Percentiles rank a stretch among this genome's conserved stretches.
These are phyloP conservation scores for Oryctolagus cuniculus DNA, from an alignment of 2,113 vertebrate genomes.

Conservation along the genomic window DNA sequence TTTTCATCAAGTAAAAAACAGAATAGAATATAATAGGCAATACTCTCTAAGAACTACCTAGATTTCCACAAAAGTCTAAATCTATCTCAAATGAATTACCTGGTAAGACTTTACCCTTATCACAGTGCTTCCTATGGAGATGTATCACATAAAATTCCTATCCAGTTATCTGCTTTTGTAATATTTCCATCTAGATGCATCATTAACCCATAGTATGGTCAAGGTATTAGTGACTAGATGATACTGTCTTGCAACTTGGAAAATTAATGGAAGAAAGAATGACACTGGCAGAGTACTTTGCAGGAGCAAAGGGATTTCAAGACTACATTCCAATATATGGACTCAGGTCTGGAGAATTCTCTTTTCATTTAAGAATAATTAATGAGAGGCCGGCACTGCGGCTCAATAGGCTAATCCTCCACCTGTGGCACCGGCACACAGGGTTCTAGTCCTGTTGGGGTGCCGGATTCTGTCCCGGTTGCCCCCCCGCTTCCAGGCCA, in stretches of 20 bases:
- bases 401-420: too few relatives aligned
- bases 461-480: too few relatives aligned
- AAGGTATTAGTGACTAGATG: neutral
- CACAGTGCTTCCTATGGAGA: neutral
- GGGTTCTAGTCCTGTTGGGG: too few relatives aligned
- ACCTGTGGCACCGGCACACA: too few relatives aligned
- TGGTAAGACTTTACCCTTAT: neutral
- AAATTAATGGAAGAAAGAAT: neutral
- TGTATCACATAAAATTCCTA: neutral
- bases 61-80: constrained; percentile 4
- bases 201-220: neutral
- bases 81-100: constrained; percentile 11
- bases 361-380: constrained; percentile 50
- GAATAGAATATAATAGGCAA: neutral
- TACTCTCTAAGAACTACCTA: neutral
- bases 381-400: too few relatives aligned
- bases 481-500: too few relatives aligned
- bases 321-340: neutral
- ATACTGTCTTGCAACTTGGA: neutral
- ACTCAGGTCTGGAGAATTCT: neutral
- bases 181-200: neutral
- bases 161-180: neutral
- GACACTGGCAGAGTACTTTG: neutral
- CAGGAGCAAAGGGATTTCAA: neutral
- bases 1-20: constrained; percentile 30